phyloP scores from a whole-genome alignment of 1,140 invertebrate species.

The Atta cephalotes region DNA sequence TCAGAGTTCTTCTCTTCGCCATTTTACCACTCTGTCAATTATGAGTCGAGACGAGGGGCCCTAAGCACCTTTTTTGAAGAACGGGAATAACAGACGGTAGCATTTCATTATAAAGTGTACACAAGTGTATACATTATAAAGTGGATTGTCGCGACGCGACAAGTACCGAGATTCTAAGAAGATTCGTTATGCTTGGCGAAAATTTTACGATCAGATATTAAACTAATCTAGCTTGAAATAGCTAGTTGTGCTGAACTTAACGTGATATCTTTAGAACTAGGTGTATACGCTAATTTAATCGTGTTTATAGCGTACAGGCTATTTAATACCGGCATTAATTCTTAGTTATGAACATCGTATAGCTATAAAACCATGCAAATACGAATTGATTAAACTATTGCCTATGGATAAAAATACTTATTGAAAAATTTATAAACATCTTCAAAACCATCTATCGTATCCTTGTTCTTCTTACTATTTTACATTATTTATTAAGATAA shows the following conservation, averaged over 20 bases:
- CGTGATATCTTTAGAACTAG: not conserved
- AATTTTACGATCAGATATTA: slow-evolving; percentile 45
- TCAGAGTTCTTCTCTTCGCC: slow-evolving; percentile 44
- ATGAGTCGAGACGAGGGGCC: slow-evolving; percentile 66
- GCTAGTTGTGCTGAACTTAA: slow-evolving; percentile 30
- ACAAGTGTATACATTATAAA: slow-evolving; percentile 6
- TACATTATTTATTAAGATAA: not conserved
- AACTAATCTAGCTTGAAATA: slow-evolving; percentile 50
- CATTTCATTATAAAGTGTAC: not conserved
- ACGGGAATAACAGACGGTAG: slow-evolving; percentile 42
- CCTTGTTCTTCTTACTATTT: not conserved
- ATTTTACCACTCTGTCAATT: slow-evolving; percentile 83
- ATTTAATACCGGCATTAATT: slow-evolving; percentile 28
- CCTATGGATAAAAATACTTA: not conserved
- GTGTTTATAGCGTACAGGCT: slow-evolving; percentile 16
- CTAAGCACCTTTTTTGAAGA: slow-evolving; percentile 40
- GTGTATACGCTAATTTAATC: not conserved
- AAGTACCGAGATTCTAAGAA: slow-evolving; percentile 25
- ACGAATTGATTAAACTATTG: slow-evolving; percentile 13
- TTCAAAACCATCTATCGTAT: not conserved
- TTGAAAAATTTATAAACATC: not conserved
- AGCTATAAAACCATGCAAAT: slow-evolving; percentile 7
- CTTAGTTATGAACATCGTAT: slow-evolving; percentile 33
- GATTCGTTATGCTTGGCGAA: slow-evolving; percentile 23
- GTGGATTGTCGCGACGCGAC: not conserved